Base-by-base conservation (phyloP, 1,140 invertebrate species). In the Lepidurus packardi region DNA sequence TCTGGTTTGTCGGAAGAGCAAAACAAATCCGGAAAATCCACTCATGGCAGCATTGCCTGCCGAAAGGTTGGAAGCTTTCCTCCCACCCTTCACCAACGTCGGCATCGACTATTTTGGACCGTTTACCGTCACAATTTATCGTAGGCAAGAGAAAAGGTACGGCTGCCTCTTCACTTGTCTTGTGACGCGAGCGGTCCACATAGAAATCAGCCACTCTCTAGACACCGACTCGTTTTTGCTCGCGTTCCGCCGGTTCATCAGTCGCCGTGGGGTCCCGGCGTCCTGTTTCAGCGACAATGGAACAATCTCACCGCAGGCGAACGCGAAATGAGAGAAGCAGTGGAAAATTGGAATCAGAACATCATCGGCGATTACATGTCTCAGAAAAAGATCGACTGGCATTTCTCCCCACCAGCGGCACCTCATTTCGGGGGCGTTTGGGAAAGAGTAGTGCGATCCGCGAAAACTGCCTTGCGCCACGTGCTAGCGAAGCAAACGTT, bases 241-340 rank as follows among this genome's bases (percentile, higher is more conserved):
- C 73, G 80, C 80, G 13, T 81, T 85, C 0, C 77, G 80, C 43
- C 43, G 84, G 34, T 85, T 85, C 65, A 78, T 83, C 25, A 79
- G 77, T n/a, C 41, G 82, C 24, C 25, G 81, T 75, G 83, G 82
- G 74, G 78, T 80, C 11, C 81, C 80, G 21, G 75, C 43, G n/a
- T 21, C 75, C 21, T 78, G 84, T 11, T 76, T 79, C 77, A 80
- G 77, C n/a, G 83, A 85, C 73, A 85, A 85, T 73, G 84, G 80
- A 1, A 83, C 82, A 2, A 82, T 83, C 76, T 83, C 85, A 34
- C 79, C 81, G 24, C 81, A 2, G 81, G 79, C 34, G 78, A 82
- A 41, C 53, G 77, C 25, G 25, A 25, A 25, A 25, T 25, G 25
- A 25, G 25, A 25, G 25, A 25, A 25, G 25, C 25, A 1, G 77